Base-by-base conservation (phyloP, 2,113 vertebrate genomes). In the Gadus chalcogrammus region DNA sequence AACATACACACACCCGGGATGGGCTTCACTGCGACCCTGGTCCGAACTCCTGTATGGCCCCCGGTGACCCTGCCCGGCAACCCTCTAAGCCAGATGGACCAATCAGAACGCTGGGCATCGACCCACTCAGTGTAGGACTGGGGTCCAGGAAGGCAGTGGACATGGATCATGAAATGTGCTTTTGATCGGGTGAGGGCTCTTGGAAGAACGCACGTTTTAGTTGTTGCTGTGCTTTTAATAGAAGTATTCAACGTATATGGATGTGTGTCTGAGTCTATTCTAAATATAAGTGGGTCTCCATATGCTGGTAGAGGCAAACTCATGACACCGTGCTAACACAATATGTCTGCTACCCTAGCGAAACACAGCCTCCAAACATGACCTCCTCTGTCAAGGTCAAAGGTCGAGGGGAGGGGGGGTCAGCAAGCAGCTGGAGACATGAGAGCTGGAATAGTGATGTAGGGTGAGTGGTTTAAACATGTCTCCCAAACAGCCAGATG, bases 401-500 rank as follows among this genome's bases (percentile, higher is more conserved):
- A 20, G 42, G 24, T 60, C 63, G 67, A 7, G 31, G 31, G 31
- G 31, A 5, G 31, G 31, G 31, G 22, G 59, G 48, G 55, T n/a
- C 15, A n/a, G 15, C 7, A 17, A 70, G 63, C 64, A 62, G 64
- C 70, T 61, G 67, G 63, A 2, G 13, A 6, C 2, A 22, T 7
- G 53, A 3, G 35, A 6, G 18, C 22, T 24, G n/a, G 27, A 20
- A 20, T 18, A 15, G 38, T 38, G 11, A n/a, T 16, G 3, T 13
- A 15, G 16, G 31, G 31, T 17, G 13, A 17, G 1, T 18, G 15
- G 20, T 63, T 70, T 16, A 24, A 62, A 38, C 55, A n/a, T 77
- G 70, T 28, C 64, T 70, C 79, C 35, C 31, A 35, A 35, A 78
- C 64, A 65, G 70, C 75, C 70, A 64, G n/a, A 18, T 52, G 70